A percentile compares a stretch with the other conserved stretches of the same genome.
These are phyloP conservation scores for Pachyuromys duprasi DNA, from an alignment of 2,797 vertebrate species.

Conservation along the genomic window DNA sequence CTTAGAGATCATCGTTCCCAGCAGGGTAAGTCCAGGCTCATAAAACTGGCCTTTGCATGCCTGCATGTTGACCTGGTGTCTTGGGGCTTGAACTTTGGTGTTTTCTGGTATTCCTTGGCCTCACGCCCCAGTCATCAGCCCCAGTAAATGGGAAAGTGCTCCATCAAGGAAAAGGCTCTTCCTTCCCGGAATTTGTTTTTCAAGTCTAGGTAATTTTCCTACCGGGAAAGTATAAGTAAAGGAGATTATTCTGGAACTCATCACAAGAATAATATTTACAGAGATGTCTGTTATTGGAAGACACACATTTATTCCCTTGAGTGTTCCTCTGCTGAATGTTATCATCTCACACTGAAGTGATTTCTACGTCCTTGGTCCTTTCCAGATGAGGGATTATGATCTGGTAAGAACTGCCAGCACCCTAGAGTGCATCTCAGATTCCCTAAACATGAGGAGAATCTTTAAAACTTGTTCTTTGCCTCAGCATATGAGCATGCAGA, in stretches of 20 bases:
- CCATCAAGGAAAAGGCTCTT: not conserved
- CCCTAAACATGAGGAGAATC: not conserved
- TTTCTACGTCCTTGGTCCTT: constrained; percentile 4
- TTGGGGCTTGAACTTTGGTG: not conserved
- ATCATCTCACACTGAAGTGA: not conserved
- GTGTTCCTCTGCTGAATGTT: not conserved
- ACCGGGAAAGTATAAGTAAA: not conserved
- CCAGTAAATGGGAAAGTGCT: not conserved
- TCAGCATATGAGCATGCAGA: not conserved
- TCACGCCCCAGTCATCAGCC: not conserved
- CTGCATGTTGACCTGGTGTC: not conserved
- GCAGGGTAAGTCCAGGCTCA: not conserved
- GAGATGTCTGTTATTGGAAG: constrained; percentile 30
- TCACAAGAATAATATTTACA: not conserved
- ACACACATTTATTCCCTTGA: not conserved
- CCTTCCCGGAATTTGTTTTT: not conserved
- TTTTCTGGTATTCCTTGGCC: not conserved
- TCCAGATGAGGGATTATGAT: not conserved
- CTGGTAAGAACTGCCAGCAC: not conserved
- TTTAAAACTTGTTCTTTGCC: not conserved
- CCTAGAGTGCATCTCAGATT: not conserved
- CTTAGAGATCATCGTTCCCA: not conserved
- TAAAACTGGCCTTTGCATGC: not conserved
- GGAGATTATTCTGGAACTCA: constrained; percentile 29
- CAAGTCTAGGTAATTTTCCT: constrained; percentile 21